A percentile compares a stretch with the other conserved stretches of the same genome.
phyloP scores from a whole-genome alignment of 2,113 vertebrate species.

The Meles meles region DNA sequence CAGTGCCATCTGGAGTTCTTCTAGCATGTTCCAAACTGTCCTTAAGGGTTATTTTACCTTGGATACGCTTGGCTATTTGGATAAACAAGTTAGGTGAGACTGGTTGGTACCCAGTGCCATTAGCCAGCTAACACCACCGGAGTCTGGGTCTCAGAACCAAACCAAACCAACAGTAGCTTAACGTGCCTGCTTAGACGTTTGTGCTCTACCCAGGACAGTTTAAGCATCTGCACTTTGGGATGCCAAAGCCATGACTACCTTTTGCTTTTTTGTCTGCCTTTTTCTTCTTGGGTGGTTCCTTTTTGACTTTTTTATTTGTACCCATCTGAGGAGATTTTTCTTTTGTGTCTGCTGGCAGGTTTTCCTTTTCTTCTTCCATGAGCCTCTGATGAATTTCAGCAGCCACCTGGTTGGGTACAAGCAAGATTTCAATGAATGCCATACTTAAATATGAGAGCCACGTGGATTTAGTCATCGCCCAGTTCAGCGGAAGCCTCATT shows the following conservation, averaged over 20 bases:
- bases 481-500: not conserved
- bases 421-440: not conserved
- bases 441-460: not conserved
- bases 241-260: slow-evolving; percentile 72
- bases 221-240: not conserved
- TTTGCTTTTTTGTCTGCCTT: slow-evolving; percentile 77
- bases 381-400: slow-evolving; percentile 79
- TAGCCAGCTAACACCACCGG: not conserved
- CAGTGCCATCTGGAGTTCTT: not conserved
- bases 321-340: slow-evolving; percentile 71
- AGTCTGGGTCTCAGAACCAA: not conserved
- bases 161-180: not conserved
- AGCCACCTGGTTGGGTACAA: slow-evolving; percentile 75
- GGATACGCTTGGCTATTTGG: not conserved
- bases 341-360: slow-evolving; percentile 62
- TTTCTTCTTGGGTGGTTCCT: slow-evolving; percentile 67
- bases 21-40: not conserved
- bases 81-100: not conserved
- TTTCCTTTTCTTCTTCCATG: slow-evolving; percentile 80
- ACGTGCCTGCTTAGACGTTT: not conserved
- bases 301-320: slow-evolving; percentile 68
- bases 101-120: not conserved
- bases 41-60: not conserved
- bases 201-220: not conserved
- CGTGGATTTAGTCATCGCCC: not conserved